A percentile compares a stretch with the other conserved stretches of the same genome.
These are phyloP conservation scores for Leptopilina drosophilae DNA, from an alignment of 2,888 invertebrate genomes.

Conservation along the genomic window DNA sequence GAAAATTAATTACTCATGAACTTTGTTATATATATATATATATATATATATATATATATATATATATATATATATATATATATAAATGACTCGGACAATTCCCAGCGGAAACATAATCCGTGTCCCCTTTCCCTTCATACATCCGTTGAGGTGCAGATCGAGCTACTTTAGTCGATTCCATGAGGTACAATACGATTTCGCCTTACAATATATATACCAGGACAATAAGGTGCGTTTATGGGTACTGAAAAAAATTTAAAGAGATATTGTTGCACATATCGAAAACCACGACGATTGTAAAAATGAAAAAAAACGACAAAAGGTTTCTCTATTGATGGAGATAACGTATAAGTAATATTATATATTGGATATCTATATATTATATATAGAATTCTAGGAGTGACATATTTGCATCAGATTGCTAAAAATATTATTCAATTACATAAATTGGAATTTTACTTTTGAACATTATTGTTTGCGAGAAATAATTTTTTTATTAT, in stretches of 20 bases:
- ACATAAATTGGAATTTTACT: no score
- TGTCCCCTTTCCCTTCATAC: no score
- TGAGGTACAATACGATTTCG: not conserved
- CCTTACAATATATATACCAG: no score
- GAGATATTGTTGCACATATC: not conserved
- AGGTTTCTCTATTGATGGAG: not conserved
- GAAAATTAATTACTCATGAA: conserved; percentile 17
- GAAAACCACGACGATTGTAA: not conserved
- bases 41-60: not conserved
- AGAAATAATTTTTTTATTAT: no score
- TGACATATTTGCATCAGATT: no score
- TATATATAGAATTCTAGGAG: no score
- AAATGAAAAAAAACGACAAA: not conserved
- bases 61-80: not conserved
- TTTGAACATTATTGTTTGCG: no score
- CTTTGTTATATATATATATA: not conserved
- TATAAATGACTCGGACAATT: not conserved
- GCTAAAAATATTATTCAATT: no score
- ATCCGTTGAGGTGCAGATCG: not conserved
- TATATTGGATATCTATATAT: no score
- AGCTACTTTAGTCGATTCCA: conserved; percentile 22
- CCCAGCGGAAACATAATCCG: conserved; percentile 9
- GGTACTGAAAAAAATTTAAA: conserved; percentile 31
- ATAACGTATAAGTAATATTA: no score
- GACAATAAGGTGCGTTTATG: conserved; percentile 19